Evolutionary conservation across 2,888 invertebrate species (phyloP), one percentile per base, ranked within the genome.

Genomic region (Amphipoea lucens): DNA sequence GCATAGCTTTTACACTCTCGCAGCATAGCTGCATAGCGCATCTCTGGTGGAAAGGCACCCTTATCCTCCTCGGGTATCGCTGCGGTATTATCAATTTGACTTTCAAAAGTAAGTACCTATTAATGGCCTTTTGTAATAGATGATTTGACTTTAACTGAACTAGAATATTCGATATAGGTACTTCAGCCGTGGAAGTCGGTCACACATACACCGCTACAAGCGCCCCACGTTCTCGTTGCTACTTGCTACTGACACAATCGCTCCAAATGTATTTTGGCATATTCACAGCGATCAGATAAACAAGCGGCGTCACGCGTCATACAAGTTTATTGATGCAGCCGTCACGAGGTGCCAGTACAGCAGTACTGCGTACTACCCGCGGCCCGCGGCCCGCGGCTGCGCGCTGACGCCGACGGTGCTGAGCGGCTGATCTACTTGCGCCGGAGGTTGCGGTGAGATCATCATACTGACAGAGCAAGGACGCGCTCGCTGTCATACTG

Each of bases 391-490:
- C 1, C 29, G 29, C 29, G 29, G 29, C 29, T 29, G 29, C 29
- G 29, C 29, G 74, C 74, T 17, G 23, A 1, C 23, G 74, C 20
- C 9, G 51, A 1, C 36, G 11, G n/a, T 12, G 67, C 36, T 23
- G 67, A 4, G 70, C 23, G 36, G 17, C 40, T 54, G 51, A 5
- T 42, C 51, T 20, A 74, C 66, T 23, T n/a, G 73, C 17, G 36
- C 6, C 6, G 76, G 51, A 51, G 78, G 80, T 36, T 23, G 68
- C 80, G 69, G 48, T 80, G 29, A 78, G 48, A 60, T 78, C 79
- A 78, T 7, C 65, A 9, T 7, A 17, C 36, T 17, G 70, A 36
- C 36, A 17, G 54, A 23, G 51, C 75, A 60, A 82, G 75, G 82
- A 23, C 57, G 51, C 48, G 45, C 9, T 14, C 36, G 40, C 45